Conservation (phyloP, 2,797 vertebrate genomes). For the Gymnothorax javanicus region DNA sequence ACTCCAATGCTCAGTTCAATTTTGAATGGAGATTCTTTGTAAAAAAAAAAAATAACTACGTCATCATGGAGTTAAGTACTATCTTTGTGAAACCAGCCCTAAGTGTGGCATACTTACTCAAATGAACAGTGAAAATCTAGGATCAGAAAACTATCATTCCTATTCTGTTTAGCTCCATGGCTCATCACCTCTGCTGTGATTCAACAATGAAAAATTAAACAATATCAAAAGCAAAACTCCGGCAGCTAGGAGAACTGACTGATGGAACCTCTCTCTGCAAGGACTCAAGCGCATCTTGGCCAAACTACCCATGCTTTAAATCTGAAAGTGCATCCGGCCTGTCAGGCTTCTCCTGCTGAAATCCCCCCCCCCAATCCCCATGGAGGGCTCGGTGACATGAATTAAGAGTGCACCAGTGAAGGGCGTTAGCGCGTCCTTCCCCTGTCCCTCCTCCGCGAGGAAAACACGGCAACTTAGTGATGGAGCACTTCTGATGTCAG, state of each 20-base stretch:
- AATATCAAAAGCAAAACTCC: not conserved
- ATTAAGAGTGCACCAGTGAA: slow-evolving; percentile 50
- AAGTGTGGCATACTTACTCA: not conserved
- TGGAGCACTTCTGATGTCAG: slow-evolving; percentile 51
- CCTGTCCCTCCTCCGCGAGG: slow-evolving; percentile 47
- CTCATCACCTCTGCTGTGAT: not conserved
- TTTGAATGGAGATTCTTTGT: too few relatives aligned
- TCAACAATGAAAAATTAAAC: not conserved
- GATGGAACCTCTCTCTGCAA: not conserved
- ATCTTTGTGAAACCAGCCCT: too few relatives aligned
- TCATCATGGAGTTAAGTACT: too few relatives aligned
- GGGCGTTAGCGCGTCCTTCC: slow-evolving; percentile 54
- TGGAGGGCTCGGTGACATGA: slow-evolving; percentile 39
- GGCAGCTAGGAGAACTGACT: not conserved
- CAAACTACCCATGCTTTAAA: not conserved
- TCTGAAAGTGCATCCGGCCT: not conserved
- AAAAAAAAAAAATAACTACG: too few relatives aligned
- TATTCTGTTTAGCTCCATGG: not conserved
- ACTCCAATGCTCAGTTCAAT: too few relatives aligned
- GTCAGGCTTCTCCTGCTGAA: not conserved
- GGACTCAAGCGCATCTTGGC: too few relatives aligned
- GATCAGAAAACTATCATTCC: not conserved
- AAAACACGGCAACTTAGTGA: slow-evolving; percentile 55
- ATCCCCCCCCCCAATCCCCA: not conserved
- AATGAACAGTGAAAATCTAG: not conserved